phyloP scores from a whole-genome alignment of 2,797 vertebrate species.

The Peromyscus attwateri region DNA sequence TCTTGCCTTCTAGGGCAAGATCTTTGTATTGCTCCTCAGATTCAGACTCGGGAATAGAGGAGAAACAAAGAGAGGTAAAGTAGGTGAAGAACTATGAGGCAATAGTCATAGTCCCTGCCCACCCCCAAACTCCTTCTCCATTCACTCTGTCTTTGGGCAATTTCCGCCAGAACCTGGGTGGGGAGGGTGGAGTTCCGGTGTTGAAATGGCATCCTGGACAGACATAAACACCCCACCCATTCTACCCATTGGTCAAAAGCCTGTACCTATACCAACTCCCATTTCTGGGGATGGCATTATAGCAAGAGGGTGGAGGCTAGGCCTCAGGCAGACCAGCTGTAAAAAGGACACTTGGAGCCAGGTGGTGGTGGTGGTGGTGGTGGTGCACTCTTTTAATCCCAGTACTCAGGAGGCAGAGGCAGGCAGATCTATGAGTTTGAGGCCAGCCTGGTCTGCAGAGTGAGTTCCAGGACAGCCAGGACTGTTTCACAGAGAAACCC shows the following conservation, averaged over 20 bases:
- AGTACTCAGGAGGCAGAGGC: too few relatives aligned
- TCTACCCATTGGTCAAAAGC: slow-evolving; percentile 58
- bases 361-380: too few relatives aligned
- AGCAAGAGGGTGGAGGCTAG: not conserved
- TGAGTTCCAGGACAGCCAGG: too few relatives aligned
- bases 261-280: slow-evolving; percentile 55
- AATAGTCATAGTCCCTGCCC: slow-evolving; percentile 67
- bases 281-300: slow-evolving; percentile 20
- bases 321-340: slow-evolving; percentile 26
- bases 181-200: slow-evolving; percentile 82
- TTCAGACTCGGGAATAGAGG: slow-evolving; percentile 57
- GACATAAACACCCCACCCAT: slow-evolving; percentile 83
- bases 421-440: too few relatives aligned
- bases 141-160: slow-evolving; percentile 84
- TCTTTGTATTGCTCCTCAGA: slow-evolving; percentile 57
- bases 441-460: too few relatives aligned
- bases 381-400: too few relatives aligned
- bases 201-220: slow-evolving; percentile 83
- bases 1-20: slow-evolving; percentile 66
- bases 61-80: slow-evolving; percentile 32
- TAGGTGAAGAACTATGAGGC: slow-evolving; percentile 65
- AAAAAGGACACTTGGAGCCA: slow-evolving; percentile 14
- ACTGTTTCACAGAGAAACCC: too few relatives aligned
- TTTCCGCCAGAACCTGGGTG: slow-evolving; percentile 84
- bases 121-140: slow-evolving; percentile 76